Base-by-base conservation (phyloP, 92 coral and sea anemone species). In the Actinernus sp. region DNA sequence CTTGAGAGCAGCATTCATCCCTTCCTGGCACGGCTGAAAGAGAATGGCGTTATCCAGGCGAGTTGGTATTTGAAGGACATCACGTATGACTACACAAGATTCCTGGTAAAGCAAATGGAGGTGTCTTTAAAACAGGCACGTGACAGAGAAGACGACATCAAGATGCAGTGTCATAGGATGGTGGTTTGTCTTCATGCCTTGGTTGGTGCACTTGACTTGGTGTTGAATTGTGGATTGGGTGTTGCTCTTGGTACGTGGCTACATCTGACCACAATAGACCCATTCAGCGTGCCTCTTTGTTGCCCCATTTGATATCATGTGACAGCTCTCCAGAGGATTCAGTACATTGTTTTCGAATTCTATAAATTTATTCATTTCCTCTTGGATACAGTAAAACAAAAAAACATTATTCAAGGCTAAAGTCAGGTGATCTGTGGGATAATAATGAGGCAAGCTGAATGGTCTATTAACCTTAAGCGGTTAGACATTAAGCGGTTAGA, bases 201-300 rank as follows among this genome's bases (percentile, higher is more conserved):
- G 55, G 94, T 87, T 2, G 74, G 88, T 3, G 74, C 86, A 2
- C 60, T 84, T 57, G 92, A 95, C 64, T 68, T 95, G 20, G 22
- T 91, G 4, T 70, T 73, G 58, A 86, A 79, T 36, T 83, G 84
- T 61, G 97, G 91, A 26, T 38, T 95, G 61, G 68, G 78, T 22
- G 86, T 86, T 23, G 92, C 97, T n/a, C 40, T 76, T 58, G 97
- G 99, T 95, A 69, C 47, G 58, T 34, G n/a, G n/a, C n/a, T n/a
- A n/a, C n/a, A n/a, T n/a, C n/a, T n/a, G n/a, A n/a, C n/a, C n/a
- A n/a, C n/a, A n/a, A n/a, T n/a, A n/a, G n/a, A n/a, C n/a, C n/a
- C n/a, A n/a, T n/a, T n/a, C n/a, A n/a, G n/a, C n/a, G n/a, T n/a
- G n/a, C n/a, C n/a, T n/a, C n/a, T n/a, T n/a, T n/a, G n/a, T n/a